Evolutionary conservation across 2,888 invertebrate genomes (phyloP).

Genomic region (Strigamia transsilvanica): DNA sequence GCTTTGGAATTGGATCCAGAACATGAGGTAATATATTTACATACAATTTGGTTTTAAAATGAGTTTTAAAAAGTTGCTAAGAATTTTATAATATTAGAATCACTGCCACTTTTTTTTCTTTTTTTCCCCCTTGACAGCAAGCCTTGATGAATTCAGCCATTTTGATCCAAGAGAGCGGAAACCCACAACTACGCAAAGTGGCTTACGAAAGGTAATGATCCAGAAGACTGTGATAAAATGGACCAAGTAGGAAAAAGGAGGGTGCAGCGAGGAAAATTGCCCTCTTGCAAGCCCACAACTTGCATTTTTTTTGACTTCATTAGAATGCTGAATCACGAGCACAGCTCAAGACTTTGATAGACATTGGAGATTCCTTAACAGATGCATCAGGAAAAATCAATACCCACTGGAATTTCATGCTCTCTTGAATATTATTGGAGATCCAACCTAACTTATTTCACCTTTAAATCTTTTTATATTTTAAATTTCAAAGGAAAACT

Average conservation of each 20-base stretch:
- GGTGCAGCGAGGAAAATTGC: slow-evolving; percentile 44
- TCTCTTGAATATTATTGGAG: slow-evolving; percentile 40
- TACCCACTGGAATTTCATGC: slow-evolving; percentile 48
- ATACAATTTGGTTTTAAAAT: neutral
- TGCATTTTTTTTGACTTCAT: slow-evolving; percentile 42
- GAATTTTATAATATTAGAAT: neutral
- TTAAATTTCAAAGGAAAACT: neutral
- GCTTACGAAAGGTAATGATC: slow-evolving; percentile 53
- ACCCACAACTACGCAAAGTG: slow-evolving; percentile 79
- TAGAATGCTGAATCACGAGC: slow-evolving; percentile 43
- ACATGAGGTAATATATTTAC: slow-evolving; percentile 71
- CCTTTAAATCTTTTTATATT: neutral
- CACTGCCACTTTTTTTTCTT: slow-evolving; percentile 27
- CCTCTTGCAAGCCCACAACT: slow-evolving; percentile 40
- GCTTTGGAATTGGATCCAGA: slow-evolving; percentile 92
- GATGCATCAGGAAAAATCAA: slow-evolving; percentile 42
- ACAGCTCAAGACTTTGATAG: slow-evolving; percentile 46
- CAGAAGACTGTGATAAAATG: slow-evolving; percentile 51
- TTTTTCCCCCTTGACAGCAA: slow-evolving; percentile 70
- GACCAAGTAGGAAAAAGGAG: slow-evolving; percentile 37
- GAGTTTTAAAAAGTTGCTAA: neutral
- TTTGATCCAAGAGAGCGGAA: slow-evolving; percentile 86
- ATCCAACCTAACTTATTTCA: slow-evolving; percentile 5
- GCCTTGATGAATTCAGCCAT: slow-evolving; percentile 95
- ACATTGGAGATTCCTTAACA: slow-evolving; percentile 49